Percentiles rank a stretch among this genome's conserved stretches.
Conservation (phyloP, 2,797 vertebrate genomes). For the Cottoperca gobio region DNA sequence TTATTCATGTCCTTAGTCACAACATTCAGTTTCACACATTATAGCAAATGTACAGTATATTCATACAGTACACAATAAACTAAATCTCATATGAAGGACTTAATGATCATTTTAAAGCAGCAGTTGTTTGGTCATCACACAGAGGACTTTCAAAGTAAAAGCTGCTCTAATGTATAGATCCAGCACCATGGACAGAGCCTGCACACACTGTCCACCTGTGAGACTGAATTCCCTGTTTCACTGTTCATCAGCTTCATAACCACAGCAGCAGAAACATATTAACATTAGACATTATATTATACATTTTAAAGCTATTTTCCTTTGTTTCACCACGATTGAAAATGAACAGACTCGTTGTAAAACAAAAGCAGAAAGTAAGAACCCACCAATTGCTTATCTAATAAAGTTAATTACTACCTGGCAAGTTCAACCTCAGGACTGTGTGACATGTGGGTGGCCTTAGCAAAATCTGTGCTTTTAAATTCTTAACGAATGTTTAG, state of each 20-base stretch:
- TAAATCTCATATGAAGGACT: background rate
- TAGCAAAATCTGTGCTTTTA: too few relatives aligned
- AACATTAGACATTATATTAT: background rate
- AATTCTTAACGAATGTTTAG: background rate
- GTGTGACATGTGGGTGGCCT: too few relatives aligned
- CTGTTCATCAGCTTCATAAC: background rate
- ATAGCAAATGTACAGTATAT: too few relatives aligned
- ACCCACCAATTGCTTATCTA: too few relatives aligned
- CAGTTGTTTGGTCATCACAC: background rate
- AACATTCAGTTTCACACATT: background rate
- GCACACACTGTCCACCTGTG: background rate
- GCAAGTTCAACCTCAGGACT: background rate
- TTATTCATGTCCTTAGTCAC: background rate
- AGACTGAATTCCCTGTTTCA: background rate
- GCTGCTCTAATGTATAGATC: constrained; percentile 22
- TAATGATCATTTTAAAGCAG: background rate
- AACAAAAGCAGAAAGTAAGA: background rate
- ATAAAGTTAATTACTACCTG: too few relatives aligned
- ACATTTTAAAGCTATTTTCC: background rate
- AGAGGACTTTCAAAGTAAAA: background rate
- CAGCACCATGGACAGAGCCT: constrained; percentile 68
- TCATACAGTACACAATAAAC: background rate
- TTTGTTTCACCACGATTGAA: background rate
- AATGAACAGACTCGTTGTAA: background rate
- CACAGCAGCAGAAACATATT: background rate